Evolutionary conservation across 2,888 invertebrate species (phyloP).

Genomic region (Cephus sareptanus): DNA sequence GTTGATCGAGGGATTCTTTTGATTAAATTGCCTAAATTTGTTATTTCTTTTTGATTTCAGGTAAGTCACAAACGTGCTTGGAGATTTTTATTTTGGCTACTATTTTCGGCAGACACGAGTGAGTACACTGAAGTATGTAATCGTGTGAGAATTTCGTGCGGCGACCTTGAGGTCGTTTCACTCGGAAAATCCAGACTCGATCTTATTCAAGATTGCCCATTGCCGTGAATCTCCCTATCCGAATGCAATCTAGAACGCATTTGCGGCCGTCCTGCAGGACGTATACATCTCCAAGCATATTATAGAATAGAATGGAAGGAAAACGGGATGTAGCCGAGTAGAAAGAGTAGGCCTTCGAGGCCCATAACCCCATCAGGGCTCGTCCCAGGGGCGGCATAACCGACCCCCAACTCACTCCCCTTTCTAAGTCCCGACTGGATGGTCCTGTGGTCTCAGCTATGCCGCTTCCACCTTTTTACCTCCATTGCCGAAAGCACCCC

Average conservation of each 20-base stretch:
- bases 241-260: conserved; percentile 62
- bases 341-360: conserved; percentile 68
- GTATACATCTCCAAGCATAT: conserved; percentile 58
- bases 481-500: conserved; percentile 15
- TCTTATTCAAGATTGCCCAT: conserved; percentile 45
- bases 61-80: conserved; percentile 40
- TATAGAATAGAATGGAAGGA: conserved; percentile 64
- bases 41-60: conserved; percentile 51
- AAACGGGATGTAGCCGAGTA: conserved; percentile 57
- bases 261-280: conserved; percentile 58
- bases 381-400: conserved; percentile 62
- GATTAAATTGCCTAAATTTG: neutral
- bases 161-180: neutral
- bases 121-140: neutral
- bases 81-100: neutral
- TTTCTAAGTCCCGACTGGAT: conserved; percentile 34
- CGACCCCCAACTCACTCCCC: conserved; percentile 33
- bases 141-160: neutral
- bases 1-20: neutral
- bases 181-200: conserved; percentile 55
- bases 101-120: neutral
- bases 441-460: conserved; percentile 47
- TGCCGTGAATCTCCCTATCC: conserved; percentile 54
- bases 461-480: conserved; percentile 19
- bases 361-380: conserved; percentile 72